A percentile compares a stretch with the other conserved stretches of the same genome.
Evolutionary conservation across 2,113 vertebrate genomes (phyloP).

Genomic region (Alligator mississippiensis): DNA sequence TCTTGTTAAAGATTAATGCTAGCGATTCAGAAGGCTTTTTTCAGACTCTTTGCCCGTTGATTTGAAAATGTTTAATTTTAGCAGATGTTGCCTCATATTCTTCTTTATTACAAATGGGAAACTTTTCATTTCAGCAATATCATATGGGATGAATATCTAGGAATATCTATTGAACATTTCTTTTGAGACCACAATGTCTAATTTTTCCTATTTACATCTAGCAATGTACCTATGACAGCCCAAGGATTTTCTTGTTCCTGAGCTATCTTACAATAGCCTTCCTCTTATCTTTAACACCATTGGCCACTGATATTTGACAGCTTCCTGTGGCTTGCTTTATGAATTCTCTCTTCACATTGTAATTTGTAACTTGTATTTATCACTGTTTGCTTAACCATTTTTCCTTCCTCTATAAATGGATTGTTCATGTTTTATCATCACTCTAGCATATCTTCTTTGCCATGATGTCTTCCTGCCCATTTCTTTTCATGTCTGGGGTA

Average conservation of each 20-base stretch:
- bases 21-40: background rate
- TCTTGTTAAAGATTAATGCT: background rate
- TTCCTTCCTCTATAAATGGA: background rate
- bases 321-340: slow-evolving; percentile 26
- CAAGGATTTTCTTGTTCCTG: background rate
- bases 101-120: slow-evolving; percentile 67
- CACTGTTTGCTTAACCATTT: background rate
- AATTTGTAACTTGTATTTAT: background rate
- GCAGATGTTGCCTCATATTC: slow-evolving; percentile 60
- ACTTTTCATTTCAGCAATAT: slow-evolving; percentile 56
- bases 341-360: background rate
- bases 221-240: background rate
- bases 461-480: background rate
- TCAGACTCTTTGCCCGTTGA: slow-evolving; percentile 4
- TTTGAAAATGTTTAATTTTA: slow-evolving; percentile 49
- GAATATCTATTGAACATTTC: slow-evolving; percentile 15
- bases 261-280: background rate
- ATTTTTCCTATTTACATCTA: slow-evolving; percentile 17
- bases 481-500: background rate
- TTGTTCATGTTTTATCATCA: background rate
- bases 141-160: slow-evolving; percentile 21
- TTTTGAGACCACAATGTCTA: slow-evolving; percentile 1
- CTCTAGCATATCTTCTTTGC: background rate
- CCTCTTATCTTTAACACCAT: background rate
- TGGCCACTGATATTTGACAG: slow-evolving; percentile 24